Evolutionary conservation across 2,888 invertebrate genomes (phyloP), one percentile per base, ranked within the genome.

Genomic region (Deilephila porcellus): DNA sequence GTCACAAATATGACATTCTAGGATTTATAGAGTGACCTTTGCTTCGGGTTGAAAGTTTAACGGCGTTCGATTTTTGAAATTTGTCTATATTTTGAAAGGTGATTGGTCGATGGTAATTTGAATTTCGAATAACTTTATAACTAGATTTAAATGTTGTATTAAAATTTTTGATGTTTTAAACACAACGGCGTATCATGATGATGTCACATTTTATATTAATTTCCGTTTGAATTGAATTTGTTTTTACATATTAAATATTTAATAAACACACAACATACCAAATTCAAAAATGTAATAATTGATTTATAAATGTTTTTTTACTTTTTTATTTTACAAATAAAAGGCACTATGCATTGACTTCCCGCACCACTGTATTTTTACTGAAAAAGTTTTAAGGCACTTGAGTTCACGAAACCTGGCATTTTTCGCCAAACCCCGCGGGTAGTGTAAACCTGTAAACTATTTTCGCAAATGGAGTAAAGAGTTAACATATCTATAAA

Each of bases 371-470:
- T 52, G 37, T 52, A 20, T 32, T 63, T 8, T 52, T 25, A 67
- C 52, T 63, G 4, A n/a, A 63, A 52, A 67, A 45, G 25, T 25
- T 67, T 62, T 34, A 37, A 63, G 34, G 63, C 63, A 63, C 63
- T 63, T 25, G 45, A 25, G 37, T 64, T 64, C 37, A 37, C 64
- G 25, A 67, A 67, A 67, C 11, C 45, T 52, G 25, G 25, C 56
- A 56, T 56, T 56, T 56, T 56, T 45, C 56, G 56, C 19, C 56
- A 17, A 56, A 56, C 19, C 14, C 56, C 56, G 56, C 25, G 25
- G 67, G 25, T 52, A 29, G 52, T 67, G 67, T 67, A 67, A 67
- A 67, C 67, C 45, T 67, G 67, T 67, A 67, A 67, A 67, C 67
- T 67, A 52, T 67, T 45, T 52, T 67, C 67, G 52, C 67, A 52